phyloP scores from a whole-genome alignment of 2,113 vertebrate genomes.

The Sardina pilchardus region DNA sequence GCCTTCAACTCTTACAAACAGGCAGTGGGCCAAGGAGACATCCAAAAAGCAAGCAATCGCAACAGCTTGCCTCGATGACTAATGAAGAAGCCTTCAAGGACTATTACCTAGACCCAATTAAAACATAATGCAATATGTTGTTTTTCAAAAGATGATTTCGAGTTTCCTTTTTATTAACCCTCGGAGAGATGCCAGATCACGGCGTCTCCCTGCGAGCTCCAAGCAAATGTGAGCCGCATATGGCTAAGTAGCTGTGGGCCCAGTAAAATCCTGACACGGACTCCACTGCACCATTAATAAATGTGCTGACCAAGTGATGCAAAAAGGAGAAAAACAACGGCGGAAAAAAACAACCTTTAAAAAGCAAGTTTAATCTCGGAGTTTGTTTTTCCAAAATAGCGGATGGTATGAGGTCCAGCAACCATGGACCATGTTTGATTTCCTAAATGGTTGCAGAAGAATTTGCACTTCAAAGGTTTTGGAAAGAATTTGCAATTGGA shows the following conservation, averaged over 20 bases:
- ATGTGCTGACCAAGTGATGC: background rate
- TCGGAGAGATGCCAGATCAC: conserved; percentile 41
- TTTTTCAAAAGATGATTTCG: conserved; percentile 61
- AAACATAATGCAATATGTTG: conserved; percentile 76
- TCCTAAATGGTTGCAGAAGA: background rate
- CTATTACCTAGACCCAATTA: conserved; percentile 73
- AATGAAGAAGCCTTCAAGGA: conserved; percentile 65
- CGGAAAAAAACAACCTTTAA: background rate
- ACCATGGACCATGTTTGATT: background rate
- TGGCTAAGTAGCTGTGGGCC: conserved; percentile 6
- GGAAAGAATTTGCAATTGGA: background rate
- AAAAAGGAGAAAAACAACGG: background rate
- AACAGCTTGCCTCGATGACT: conserved; percentile 73
- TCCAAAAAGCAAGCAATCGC: conserved; percentile 27
- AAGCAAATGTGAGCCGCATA: background rate
- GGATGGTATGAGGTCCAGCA: background rate
- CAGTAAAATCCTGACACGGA: background rate
- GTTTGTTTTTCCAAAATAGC: background rate
- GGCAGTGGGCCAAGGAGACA: conserved; percentile 18
- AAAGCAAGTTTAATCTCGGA: background rate
- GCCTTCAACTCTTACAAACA: background rate
- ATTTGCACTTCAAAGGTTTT: conserved; percentile 8
- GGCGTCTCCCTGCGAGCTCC: background rate
- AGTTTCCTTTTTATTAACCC: conserved; percentile 54
- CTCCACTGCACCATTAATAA: background rate